Conservation (phyloP, 2,797 vertebrate species). For the Sitta carolinensis region DNA sequence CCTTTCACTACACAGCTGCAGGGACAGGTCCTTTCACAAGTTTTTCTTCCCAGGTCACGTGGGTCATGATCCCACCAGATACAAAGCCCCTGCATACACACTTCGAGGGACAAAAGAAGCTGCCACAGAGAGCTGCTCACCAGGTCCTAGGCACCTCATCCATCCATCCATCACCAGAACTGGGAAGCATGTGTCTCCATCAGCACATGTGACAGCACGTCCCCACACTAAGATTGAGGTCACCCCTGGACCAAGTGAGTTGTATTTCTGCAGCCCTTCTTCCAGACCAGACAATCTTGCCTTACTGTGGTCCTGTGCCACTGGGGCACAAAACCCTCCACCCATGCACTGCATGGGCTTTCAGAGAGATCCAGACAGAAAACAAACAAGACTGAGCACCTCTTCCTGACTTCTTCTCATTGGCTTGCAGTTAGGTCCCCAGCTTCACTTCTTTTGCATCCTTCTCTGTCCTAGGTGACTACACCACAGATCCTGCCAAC, state of each 20-base stretch:
- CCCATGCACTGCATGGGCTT: not conserved
- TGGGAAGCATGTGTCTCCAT: not conserved
- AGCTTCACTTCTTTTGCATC: not conserved
- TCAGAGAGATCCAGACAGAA: not conserved
- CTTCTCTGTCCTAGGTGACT: not conserved
- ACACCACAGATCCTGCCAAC: fast-evolving
- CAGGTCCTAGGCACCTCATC: too few species aligned
- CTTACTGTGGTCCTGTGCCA: too few species aligned
- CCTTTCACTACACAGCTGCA: too few species aligned
- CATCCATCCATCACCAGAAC: not conserved
- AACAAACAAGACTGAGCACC: not conserved
- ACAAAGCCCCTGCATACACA: not conserved
- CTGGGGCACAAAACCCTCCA: too few species aligned
- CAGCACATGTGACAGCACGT: not conserved
- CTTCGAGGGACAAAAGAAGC: not conserved
- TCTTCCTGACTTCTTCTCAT: not conserved
- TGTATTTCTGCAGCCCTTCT: not conserved
- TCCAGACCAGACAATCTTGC: not conserved
- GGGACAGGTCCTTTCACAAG: not conserved
- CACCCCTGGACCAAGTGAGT: not conserved
- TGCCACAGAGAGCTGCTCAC: too few species aligned
- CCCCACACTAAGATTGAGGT: fast-evolving
- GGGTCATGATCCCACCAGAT: not conserved
- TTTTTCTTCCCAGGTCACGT: not conserved
- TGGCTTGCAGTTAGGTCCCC: too few species aligned